Evolutionary conservation across 2,797 vertebrate species (phyloP).

Genomic region (Knipowitschia caucasica): DNA sequence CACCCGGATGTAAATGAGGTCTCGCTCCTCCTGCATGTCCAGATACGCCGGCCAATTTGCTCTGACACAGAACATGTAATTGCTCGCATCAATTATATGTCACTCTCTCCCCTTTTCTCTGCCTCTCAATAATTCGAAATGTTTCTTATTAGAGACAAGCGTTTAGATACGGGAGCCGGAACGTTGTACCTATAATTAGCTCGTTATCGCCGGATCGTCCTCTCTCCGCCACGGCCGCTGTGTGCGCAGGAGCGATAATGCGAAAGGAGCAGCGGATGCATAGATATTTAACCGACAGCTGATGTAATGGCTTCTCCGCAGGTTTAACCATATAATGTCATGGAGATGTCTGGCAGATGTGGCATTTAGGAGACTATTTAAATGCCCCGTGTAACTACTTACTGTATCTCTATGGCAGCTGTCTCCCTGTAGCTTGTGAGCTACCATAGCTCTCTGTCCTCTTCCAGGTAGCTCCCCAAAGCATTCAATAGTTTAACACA

Average conservation of each 20-base stretch:
- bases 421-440: too few relatives aligned
- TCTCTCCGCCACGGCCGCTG: conserved; percentile 34
- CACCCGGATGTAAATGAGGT: conserved; percentile 78
- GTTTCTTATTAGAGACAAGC: conserved; percentile 74
- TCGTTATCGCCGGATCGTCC: conserved; percentile 67
- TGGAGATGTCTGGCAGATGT: conserved; percentile 25
- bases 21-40: conserved; percentile 70
- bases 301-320: conserved; percentile 38
- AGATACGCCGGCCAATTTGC: conserved; percentile 79
- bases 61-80: conserved; percentile 78
- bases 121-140: conserved; percentile 73
- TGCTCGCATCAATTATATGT: conserved; percentile 78
- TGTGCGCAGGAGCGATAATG: conserved; percentile 22
- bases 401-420: too few relatives aligned
- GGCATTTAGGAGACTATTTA: conserved; percentile 3
- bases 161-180: conserved; percentile 71
- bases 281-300: conserved; percentile 21
- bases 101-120: conserved; percentile 64
- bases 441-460: too few relatives aligned
- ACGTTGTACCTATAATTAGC: conserved; percentile 77
- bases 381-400: neutral
- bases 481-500: too few relatives aligned
- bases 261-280: conserved; percentile 50
- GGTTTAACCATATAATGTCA: conserved; percentile 36
- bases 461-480: too few relatives aligned